A percentile compares a stretch with the other conserved stretches of the same genome.
Evolutionary conservation across 1,140 invertebrate genomes (phyloP).

Genomic region (Leptonema lineaticorne): DNA sequence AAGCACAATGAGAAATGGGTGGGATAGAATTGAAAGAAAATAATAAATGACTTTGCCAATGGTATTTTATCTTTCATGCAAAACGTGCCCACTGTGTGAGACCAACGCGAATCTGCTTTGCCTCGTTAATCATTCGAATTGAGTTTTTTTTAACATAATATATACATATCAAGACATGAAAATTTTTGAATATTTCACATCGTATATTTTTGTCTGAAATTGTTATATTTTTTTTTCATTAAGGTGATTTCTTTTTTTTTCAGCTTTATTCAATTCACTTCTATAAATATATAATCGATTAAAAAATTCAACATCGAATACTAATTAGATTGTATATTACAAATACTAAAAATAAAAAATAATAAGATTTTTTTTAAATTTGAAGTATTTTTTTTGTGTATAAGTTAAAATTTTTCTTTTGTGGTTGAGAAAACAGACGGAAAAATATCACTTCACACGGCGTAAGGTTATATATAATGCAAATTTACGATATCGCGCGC

Average conservation of each 20-base stretch:
- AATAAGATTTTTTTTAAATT: too few species aligned
- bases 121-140: constrained; percentile 37
- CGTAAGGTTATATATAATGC: constrained; percentile 17
- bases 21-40: constrained; percentile 33
- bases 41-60: constrained; percentile 36
- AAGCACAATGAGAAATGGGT: constrained; percentile 24
- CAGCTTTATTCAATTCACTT: not conserved
- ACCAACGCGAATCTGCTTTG: constrained; percentile 37
- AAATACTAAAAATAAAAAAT: too few species aligned
- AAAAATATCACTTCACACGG: constrained; percentile 20
- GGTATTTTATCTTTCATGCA: constrained; percentile 36
- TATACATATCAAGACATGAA: not conserved
- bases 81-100: constrained; percentile 33
- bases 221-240: not conserved
- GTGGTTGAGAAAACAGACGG: not conserved
- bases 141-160: constrained; percentile 11
- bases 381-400: not conserved
- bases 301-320: not conserved
- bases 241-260: not conserved
- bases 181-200: not conserved
- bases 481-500: constrained; percentile 18
- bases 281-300: not conserved
- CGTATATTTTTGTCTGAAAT: not conserved
- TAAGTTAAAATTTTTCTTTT: not conserved
- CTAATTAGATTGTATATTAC: not conserved